Percentiles rank a stretch among this genome's conserved stretches.
phyloP scores from a whole-genome alignment of 2,797 vertebrate species.

The Acridotheres tristis region DNA sequence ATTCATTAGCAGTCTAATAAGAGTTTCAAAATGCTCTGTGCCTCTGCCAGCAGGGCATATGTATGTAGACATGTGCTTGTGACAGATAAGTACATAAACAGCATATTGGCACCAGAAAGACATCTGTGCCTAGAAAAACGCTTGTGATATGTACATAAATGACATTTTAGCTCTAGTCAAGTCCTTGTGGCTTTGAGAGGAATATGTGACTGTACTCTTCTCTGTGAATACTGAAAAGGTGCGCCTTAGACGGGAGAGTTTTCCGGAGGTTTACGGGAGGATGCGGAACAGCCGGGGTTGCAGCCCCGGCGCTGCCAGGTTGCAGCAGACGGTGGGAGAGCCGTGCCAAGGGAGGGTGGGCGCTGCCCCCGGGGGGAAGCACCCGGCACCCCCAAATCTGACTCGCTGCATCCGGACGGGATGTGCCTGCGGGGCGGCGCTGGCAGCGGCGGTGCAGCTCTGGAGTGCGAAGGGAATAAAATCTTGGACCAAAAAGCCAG shows the following conservation, averaged over 20 bases:
- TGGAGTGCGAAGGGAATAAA: not conserved
- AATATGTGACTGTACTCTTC: slow-evolving; percentile 64
- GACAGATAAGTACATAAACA: slow-evolving; percentile 77
- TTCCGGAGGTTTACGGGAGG: slow-evolving; percentile 1
- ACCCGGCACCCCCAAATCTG: not conserved
- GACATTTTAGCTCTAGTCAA: slow-evolving; percentile 76
- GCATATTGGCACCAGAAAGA: slow-evolving; percentile 77
- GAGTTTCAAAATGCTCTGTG: slow-evolving; percentile 64
- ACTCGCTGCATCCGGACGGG: not conserved
- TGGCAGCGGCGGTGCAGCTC: not conserved
- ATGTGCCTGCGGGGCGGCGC: not conserved
- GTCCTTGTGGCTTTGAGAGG: slow-evolving; percentile 70
- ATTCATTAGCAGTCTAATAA: slow-evolving; percentile 76
- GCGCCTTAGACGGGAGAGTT: not conserved
- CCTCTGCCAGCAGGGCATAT: slow-evolving; percentile 80
- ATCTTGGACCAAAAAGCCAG: not conserved
- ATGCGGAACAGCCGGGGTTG: not conserved
- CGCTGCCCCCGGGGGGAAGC: not conserved
- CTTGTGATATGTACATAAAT: slow-evolving; percentile 75
- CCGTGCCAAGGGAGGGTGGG: not conserved
- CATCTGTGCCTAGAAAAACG: slow-evolving; percentile 74
- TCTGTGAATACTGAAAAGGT: slow-evolving; percentile 70
- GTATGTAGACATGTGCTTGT: slow-evolving; percentile 75
- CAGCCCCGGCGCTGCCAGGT: not conserved
- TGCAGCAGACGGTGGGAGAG: slow-evolving; percentile 6